Base-by-base conservation (phyloP, 92 coral and sea anemone species). In the Actinostola sp. region DNA sequence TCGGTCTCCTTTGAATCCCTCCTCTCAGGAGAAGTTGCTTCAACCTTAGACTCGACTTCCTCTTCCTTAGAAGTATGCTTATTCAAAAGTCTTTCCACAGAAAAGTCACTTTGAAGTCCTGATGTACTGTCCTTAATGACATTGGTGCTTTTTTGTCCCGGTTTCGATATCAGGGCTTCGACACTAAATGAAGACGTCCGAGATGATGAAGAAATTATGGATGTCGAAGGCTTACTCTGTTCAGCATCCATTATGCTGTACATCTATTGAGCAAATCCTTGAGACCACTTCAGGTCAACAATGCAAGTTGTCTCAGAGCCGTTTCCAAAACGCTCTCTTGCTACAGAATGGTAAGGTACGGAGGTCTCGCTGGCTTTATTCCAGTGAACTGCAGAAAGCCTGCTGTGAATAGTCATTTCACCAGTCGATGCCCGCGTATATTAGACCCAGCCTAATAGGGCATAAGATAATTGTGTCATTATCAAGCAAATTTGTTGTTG, bases 401-500 rank as follows among this genome's bases (percentile, higher is more conserved):
- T 78, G 97, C 97, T 92, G 99, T 60, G 96, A 95, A 77, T 81
- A 92, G 90, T 84, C 97, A 92, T 85, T 81, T 88, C 93, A 78
- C 92, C 84, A 81, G 87, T 75, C 89, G 98, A 89, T 92, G 91
- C 88, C 89, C 88, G 91, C 86, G 89, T 82, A 87, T 95, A 89
- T 88, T 88, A 89, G 90, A 88, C 92, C 93, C 85, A 82, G 83
- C 97, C 92, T 91, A 88, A 95, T 92, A 92, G 99, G 99, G 97
- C 93, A 92, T 84, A 86, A 84, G 93, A 92, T 92, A 95, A 91
- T 95, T 95, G 97, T 95, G 96, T 86, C 89, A 87, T 95, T 95
- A 90, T 95, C 99, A 92, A 80, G 88, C 93, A 89, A 95, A 95
- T 91, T 95, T 95, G 99, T 95, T 95, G 99, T 95, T 95, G 99